Evolutionary conservation across 2,888 invertebrate species (phyloP), one percentile per base, ranked within the genome.

Genomic region (Encarsia formosa): DNA sequence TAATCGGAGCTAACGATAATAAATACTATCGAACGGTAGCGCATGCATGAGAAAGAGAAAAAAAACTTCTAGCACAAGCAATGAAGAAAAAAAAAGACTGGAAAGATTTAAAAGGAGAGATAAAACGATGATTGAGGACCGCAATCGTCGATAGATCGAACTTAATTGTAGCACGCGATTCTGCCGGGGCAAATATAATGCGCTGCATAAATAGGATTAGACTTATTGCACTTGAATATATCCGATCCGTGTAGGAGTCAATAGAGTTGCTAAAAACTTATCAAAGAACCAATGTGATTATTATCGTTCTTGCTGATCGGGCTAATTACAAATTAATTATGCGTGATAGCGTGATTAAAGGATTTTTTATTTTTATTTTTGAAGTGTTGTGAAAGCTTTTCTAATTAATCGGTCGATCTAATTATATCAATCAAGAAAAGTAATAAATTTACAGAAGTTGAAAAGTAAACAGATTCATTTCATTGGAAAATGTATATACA

Each of bases 181-280:
- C 38, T n/a, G 23, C 11, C 35, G 22, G 13, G 34, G 39, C 37
- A 48, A 52, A 52, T 52, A 46, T 20, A 49, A 49, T 56, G 56
- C 46, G 47, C 38, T 11, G 11, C 54, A 50, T 50, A 50, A 56
- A 56, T 56, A 44, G 40, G 52, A 53, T 52, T 52, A 56, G 38
- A 24, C 49, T 37, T 35, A 41, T 39, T 41, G 35, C 40, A 34
- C 34, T 52, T 43, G 40, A 51, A 35, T 1, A 26, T 11, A 11
- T 11, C 6, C 26, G 26, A 11, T 26, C 11, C 11, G 26, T 26
- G 11, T 26, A 26, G 11, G 6, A 35, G 20, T 44, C 3, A 18
- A 37, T 20, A 26, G 18, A 45, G 23, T 39, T 40, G 41, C 13
- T 48, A 44, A 39, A 29, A 48, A 44, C 15, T 40, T 44, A 34